Conservation (phyloP, 2,113 vertebrate species). For the Malurus elegans region DNA sequence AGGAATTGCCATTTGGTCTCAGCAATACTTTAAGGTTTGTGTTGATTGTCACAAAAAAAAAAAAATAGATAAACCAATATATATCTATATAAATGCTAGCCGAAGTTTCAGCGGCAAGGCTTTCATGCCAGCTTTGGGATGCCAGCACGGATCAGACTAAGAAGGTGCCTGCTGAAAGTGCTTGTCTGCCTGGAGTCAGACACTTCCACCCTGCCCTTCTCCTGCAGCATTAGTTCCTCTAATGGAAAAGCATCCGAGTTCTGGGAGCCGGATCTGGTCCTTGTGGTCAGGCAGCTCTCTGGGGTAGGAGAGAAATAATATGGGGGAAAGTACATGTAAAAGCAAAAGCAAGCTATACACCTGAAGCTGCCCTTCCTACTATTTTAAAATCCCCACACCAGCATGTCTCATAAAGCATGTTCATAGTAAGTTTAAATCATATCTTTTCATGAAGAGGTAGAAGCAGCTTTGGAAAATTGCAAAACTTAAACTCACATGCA, state of each 20-base stretch:
- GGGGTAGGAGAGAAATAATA: not conserved
- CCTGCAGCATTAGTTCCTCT: not conserved
- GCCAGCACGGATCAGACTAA: not conserved
- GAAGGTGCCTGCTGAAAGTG: not conserved
- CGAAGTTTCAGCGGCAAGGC: not conserved
- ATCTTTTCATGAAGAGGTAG: conserved; percentile 33
- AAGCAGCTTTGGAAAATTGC: conserved; percentile 58
- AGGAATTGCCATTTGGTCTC: not conserved
- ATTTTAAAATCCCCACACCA: conserved; percentile 36
- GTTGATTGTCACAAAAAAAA: not conserved
- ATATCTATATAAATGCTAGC: not conserved
- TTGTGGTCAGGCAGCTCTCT: not conserved
- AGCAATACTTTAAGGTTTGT: not conserved
- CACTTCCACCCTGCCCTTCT: not conserved
- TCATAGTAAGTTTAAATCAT: conserved; percentile 33
- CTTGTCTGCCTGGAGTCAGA: not conserved
- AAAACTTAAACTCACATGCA: not conserved
- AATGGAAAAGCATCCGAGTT: not conserved
- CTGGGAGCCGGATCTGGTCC: not conserved
- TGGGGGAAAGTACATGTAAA: accelerated
- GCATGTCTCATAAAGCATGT: conserved; percentile 27
- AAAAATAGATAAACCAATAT: not conserved
- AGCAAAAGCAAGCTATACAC: not conserved
- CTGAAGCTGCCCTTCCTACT: not conserved
- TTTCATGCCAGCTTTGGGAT: not conserved